phyloP scores from a whole-genome alignment of 1,140 invertebrate genomes.

The Berghia stephanieae region DNA sequence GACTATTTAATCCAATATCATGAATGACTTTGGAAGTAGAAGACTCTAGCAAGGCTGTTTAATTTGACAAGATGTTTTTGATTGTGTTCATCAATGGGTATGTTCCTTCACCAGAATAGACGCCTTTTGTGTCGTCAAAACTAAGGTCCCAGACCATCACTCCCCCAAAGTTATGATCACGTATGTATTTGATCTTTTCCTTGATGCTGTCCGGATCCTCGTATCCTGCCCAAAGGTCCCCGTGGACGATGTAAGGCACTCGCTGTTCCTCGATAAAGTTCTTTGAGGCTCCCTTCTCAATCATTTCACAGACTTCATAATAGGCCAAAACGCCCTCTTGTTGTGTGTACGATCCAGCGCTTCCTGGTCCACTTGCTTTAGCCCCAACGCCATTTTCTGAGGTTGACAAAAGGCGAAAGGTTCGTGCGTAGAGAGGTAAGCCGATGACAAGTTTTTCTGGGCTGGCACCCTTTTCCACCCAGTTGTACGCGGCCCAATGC shows the following conservation, averaged over 20 bases:
- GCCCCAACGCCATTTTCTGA: conserved; percentile 21
- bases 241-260: conserved; percentile 40
- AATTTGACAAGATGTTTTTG: too few species aligned
- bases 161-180: conserved; percentile 78
- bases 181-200: conserved; percentile 53
- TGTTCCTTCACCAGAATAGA: conserved; percentile 44
- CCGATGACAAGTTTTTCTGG: conserved; percentile 95
- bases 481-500: conserved; percentile 41
- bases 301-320: neutral
- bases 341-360: neutral
- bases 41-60: too few species aligned
- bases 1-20: too few species aligned
- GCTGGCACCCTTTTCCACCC: conserved; percentile 76
- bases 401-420: conserved; percentile 32
- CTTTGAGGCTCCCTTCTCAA: too few species aligned
- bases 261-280: conserved; percentile 33
- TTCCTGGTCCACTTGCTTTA: conserved; percentile 18
- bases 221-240: conserved; percentile 48
- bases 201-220: conserved; percentile 41
- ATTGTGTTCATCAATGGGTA: conserved; percentile 67
- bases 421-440: conserved; percentile 74
- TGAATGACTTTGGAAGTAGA: too few species aligned
- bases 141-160: conserved; percentile 97
- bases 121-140: conserved; percentile 87
- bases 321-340: neutral